Evolutionary conservation across 2,797 vertebrate species (phyloP).

Genomic region (Triplophysa bombifrons): DNA sequence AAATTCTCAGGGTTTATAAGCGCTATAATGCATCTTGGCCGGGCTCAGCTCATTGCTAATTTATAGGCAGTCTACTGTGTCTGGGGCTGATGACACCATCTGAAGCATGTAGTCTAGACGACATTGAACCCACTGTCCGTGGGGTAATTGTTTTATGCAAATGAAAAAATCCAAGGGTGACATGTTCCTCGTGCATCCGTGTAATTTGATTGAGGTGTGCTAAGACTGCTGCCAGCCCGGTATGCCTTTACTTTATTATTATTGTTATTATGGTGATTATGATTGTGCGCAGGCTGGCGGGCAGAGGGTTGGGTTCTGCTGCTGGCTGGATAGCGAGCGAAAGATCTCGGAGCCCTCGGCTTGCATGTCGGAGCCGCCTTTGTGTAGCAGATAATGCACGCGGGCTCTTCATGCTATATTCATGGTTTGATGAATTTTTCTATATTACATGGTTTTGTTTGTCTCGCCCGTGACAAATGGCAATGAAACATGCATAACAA

Average conservation of each 20-base stretch:
- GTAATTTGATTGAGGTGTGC: conserved; percentile 69
- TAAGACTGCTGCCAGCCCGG: conserved; percentile 60
- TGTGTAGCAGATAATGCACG: conserved; percentile 41
- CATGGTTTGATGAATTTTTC: conserved; percentile 53
- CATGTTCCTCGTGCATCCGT: conserved; percentile 74
- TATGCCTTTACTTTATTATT: conserved; percentile 62
- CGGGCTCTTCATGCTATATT: conserved; percentile 40
- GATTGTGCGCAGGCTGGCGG: conserved; percentile 64
- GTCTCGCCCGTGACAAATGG: conserved; percentile 33
- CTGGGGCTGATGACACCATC: conserved; percentile 85
- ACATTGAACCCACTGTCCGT: conserved; percentile 84
- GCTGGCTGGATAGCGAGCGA: conserved; percentile 27
- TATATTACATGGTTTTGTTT: conserved; percentile 47
- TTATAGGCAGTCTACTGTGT: conserved; percentile 89
- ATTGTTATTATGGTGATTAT: conserved; percentile 60
- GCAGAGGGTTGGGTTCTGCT: conserved; percentile 50
- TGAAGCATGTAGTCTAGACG: conserved; percentile 92
- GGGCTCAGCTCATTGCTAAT: conserved; percentile 90
- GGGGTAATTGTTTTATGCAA: conserved; percentile 94
- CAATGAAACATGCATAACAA: conserved; percentile 19
- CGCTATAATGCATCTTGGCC: conserved; percentile 87
- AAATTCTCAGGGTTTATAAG: conserved; percentile 92
- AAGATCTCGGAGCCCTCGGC: conserved; percentile 30
- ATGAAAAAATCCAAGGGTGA: conserved; percentile 78
- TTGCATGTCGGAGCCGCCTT: conserved; percentile 30